A percentile compares a stretch with the other conserved stretches of the same genome.
phyloP scores from a whole-genome alignment of 1,140 invertebrate species.

The Listronotus oregonensis region DNA sequence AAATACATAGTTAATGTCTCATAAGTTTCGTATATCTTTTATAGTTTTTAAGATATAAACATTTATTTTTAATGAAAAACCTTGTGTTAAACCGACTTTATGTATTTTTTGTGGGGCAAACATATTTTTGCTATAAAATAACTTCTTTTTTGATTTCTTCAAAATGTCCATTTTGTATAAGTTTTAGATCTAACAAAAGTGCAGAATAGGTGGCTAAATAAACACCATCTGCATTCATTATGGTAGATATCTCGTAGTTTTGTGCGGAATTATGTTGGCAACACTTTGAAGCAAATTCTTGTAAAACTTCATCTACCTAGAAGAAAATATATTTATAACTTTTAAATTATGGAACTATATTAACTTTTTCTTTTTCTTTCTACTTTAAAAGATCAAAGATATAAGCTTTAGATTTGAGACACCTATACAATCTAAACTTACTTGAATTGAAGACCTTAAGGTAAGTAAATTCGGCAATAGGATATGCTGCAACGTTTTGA shows the following conservation, averaged over 20 bases:
- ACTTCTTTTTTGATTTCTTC: slow-evolving; percentile 67
- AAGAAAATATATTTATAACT: slow-evolving; percentile 8
- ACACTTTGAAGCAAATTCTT: slow-evolving; percentile 89
- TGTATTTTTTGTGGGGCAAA: neutral
- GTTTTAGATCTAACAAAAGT: slow-evolving; percentile 79
- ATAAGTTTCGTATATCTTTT: no score
- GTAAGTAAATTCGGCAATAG: slow-evolving; percentile 74
- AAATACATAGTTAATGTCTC: no score
- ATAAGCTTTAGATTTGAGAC: no score
- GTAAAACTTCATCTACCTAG: slow-evolving; percentile 84
- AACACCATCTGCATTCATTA: slow-evolving; percentile 94
- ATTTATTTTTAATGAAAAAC: no score
- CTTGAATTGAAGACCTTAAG: slow-evolving; percentile 75
- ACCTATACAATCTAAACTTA: slow-evolving; percentile 34
- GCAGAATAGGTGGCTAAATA: slow-evolving; percentile 88
- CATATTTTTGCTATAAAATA: slow-evolving; percentile 11
- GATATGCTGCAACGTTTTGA: slow-evolving; percentile 69
- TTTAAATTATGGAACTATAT: no score
- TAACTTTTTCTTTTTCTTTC: no score
- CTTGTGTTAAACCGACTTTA: no score
- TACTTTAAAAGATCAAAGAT: no score
- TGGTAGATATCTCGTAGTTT: slow-evolving; percentile 68
- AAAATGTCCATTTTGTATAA: slow-evolving; percentile 79
- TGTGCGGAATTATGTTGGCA: slow-evolving; percentile 78
- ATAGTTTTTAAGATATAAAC: no score